Conservation (phyloP, 37 sponge, comb jelly and placozoan species). For the Oopsacas minuta region DNA sequence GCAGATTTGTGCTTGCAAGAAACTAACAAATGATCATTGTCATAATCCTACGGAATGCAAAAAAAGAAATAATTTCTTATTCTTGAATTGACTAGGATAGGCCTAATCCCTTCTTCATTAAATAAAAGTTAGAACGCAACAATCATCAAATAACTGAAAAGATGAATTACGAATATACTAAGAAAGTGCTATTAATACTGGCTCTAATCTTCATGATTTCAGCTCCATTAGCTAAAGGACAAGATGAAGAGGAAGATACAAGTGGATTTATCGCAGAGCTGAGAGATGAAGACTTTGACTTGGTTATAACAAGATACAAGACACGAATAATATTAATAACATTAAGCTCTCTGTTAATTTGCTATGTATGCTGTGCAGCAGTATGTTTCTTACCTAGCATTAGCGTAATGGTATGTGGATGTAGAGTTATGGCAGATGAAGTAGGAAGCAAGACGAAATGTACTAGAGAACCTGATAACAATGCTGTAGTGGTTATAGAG, state of each 20-base stretch:
- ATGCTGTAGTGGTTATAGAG: neutral
- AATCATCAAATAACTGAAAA: neutral
- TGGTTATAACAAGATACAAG: neutral
- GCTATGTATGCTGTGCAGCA: neutral
- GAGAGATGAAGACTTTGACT: neutral
- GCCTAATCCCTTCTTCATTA: neutral
- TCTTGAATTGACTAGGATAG: neutral
- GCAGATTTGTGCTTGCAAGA: conserved; percentile 19
- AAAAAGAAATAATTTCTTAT: neutral
- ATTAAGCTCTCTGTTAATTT: neutral
- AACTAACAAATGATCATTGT: conserved; percentile 5
- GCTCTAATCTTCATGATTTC: neutral
- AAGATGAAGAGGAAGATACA: neutral
- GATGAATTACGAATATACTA: neutral
- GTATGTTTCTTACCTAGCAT: neutral
- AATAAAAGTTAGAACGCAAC: neutral
- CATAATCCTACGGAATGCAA: neutral
- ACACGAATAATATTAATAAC: neutral
- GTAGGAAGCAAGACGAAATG: neutral
- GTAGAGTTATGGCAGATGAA: neutral
- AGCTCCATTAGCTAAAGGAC: neutral
- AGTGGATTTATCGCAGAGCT: neutral
- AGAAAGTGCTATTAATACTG: neutral
- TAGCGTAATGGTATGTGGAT: neutral
- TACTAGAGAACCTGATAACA: neutral